Conservation (phyloP, 2,888 invertebrate genomes). For the Polyommatus icarus region DNA sequence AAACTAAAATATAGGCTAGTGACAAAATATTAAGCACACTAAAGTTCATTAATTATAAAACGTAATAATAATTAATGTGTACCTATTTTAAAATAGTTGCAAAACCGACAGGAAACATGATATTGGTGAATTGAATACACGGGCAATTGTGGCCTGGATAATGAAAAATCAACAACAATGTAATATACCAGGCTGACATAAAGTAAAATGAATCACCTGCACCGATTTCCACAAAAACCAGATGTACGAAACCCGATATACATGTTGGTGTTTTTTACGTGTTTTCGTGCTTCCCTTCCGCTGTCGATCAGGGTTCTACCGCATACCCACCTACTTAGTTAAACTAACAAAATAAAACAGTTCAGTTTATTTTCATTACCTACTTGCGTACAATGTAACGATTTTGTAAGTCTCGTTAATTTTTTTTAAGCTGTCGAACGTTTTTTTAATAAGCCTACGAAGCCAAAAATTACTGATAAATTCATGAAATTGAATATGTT, state of each 20-base stretch:
- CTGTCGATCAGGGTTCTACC: slow-evolving; percentile 29
- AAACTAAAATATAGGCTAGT: too few species aligned
- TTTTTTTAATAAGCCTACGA: background rate
- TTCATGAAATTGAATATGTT: background rate
- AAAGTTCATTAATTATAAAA: too few species aligned
- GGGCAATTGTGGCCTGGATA: background rate
- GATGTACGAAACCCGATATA: slow-evolving; percentile 52
- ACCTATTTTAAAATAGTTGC: too few species aligned
- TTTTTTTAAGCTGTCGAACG: background rate
- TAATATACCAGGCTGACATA: slow-evolving; percentile 17
- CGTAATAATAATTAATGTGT: too few species aligned
- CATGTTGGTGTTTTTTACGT: slow-evolving; percentile 47
- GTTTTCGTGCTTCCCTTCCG: slow-evolving; percentile 48
- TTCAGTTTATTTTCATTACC: slow-evolving; percentile 6
- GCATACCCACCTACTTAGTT: slow-evolving; percentile 24
- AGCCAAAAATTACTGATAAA: background rate
- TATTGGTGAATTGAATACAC: background rate
- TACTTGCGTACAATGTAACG: slow-evolving; percentile 15
- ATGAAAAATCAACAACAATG: slow-evolving; percentile 11
- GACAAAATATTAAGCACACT: too few species aligned
- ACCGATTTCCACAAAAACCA: slow-evolving; percentile 47
- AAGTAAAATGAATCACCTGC: slow-evolving; percentile 35
- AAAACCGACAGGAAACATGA: background rate
- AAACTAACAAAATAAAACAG: slow-evolving; percentile 22
- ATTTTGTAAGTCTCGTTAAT: background rate